Conservation (phyloP, 2,888 invertebrate species). For the Caenorhabditis sulstoni region DNA sequence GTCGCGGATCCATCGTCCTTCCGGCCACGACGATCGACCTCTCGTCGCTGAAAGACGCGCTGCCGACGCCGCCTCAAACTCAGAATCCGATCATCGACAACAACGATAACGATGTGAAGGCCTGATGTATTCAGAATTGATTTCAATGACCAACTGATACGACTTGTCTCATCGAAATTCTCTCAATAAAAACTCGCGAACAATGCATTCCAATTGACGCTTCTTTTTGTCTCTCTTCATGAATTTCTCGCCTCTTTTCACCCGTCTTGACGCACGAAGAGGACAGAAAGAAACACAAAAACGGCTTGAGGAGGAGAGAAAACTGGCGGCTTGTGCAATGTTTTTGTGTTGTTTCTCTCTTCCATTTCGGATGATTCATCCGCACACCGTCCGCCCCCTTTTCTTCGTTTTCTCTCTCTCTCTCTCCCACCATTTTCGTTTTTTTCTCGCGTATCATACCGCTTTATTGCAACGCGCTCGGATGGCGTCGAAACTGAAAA, state of each 20-base stretch:
- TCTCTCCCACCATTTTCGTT: too few species aligned
- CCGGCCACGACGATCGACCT: constrained; percentile 58
- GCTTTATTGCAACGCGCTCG: constrained; percentile 4
- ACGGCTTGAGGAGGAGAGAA: too few species aligned
- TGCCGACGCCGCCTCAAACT: constrained; percentile 42
- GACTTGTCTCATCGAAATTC: too few species aligned
- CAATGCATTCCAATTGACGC: too few species aligned
- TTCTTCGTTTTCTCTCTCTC: neutral
- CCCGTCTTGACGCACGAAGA: too few species aligned
- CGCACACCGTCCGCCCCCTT: neutral
- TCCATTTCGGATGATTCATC: neutral
- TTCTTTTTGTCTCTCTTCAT: too few species aligned
- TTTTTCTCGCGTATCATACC: neutral
- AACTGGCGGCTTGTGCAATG: neutral
- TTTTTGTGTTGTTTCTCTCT: neutral
- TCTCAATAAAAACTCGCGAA: too few species aligned
- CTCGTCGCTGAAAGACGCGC: constrained; percentile 45
- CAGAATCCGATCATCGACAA: constrained; percentile 17
- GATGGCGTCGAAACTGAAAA: constrained; percentile 57
- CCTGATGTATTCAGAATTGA: too few species aligned
- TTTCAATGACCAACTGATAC: too few species aligned
- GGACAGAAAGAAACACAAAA: too few species aligned
- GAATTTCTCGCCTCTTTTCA: too few species aligned
- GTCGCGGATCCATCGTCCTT: constrained; percentile 55
- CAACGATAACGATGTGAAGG: constrained; percentile 36